Base-by-base conservation (phyloP, 2,113 vertebrate species). In the Platichthys stellatus region DNA sequence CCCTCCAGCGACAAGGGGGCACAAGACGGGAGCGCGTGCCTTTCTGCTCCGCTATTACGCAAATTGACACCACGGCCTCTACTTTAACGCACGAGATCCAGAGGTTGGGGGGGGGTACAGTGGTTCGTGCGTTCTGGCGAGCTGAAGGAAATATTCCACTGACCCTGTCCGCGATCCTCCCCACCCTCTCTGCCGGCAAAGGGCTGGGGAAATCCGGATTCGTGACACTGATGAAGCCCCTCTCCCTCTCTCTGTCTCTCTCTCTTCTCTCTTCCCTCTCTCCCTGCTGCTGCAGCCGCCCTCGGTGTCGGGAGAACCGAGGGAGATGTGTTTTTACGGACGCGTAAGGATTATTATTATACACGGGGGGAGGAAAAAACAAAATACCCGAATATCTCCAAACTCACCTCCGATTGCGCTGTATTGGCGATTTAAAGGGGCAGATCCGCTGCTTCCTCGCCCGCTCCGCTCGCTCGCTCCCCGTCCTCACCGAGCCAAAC, bases 401-500 rank as follows among this genome's bases (percentile, higher is more conserved):
- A 90, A 93, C 93, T 94, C 91, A 94, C 93, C 93, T 93, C 88
- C 73, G 88, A 92, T 88, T 78, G 90, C 89, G 90, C 84, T 79
- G 90, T 76, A 87, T 90, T 77, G 85, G 84, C 81, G 84, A 93
- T 92, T 94, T 93, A 93, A 94, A 93, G 93, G 93, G 93, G 86
- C 93, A 93, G 92, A 85, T 92, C 90, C 83, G 90, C 82, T 87
- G 84, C 51, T 89, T 91, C 69, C 89, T 90, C 81, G 56, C 74
- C 81, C 84, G 77, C 89, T 82, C 87, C 63, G 76, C 86, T 90
- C 89, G 81, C 76, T 90, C 88, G 84, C 91, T 92, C 88, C 89
- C 86, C 83, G 86, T 90, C 85, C 89, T 80, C 74, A 35, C 84
- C 88, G 87, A 92, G 89, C 86, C 91, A 93, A 93, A 93, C 92